phyloP scores from a whole-genome alignment of 1,140 invertebrate genomes.

The Nephila pilipes region DNA sequence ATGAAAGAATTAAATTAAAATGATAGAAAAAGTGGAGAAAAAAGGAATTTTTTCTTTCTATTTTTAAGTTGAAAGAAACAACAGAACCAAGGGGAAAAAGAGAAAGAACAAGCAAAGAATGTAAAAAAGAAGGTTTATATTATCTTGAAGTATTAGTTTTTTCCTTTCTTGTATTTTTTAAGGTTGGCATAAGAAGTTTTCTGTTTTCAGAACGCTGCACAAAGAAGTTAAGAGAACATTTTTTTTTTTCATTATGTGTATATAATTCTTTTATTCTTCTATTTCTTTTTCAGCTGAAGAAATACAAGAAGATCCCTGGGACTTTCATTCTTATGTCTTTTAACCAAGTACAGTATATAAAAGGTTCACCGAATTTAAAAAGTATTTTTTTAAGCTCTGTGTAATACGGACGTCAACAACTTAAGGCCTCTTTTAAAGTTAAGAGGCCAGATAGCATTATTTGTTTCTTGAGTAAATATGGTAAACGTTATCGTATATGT shows the following conservation, averaged over 20 bases:
- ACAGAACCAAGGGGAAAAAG: neutral
- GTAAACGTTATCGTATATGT: too few species aligned
- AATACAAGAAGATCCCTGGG: neutral
- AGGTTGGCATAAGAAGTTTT: neutral
- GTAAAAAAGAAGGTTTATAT: neutral
- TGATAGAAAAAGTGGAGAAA: neutral
- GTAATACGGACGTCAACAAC: neutral
- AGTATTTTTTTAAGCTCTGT: neutral
- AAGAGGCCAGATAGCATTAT: too few species aligned
- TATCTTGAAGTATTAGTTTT: neutral
- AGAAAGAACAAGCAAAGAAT: neutral
- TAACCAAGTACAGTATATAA: neutral
- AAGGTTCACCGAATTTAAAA: neutral
- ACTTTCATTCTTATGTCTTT: neutral
- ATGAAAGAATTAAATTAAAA: neutral
- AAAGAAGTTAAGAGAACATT: neutral
- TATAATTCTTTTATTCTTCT: neutral
- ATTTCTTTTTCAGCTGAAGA: neutral
- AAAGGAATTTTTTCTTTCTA: neutral
- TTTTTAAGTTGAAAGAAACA: constrained; percentile 7
- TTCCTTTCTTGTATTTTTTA: neutral
- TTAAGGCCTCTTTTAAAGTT: neutral
- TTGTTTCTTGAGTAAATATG: too few species aligned
- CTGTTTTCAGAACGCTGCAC: neutral
- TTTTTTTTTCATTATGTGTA: too few species aligned